Evolutionary conservation across 1,140 invertebrate genomes (phyloP).

Genomic region (Metaphire vulgaris): DNA sequence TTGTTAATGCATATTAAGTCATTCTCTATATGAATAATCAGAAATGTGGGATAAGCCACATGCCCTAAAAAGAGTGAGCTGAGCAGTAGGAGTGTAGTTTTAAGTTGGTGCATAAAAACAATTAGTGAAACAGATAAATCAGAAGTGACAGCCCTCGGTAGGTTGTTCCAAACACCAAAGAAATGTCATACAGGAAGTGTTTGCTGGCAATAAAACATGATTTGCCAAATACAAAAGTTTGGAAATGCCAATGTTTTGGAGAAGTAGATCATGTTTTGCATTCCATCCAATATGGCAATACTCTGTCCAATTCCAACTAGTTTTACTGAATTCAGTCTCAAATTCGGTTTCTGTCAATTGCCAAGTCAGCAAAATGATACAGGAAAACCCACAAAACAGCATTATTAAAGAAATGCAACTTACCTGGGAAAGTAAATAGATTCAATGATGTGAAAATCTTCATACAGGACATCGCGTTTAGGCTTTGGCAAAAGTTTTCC

Average conservation of each 20-base stretch:
- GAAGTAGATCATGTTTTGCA: slow-evolving; percentile 92
- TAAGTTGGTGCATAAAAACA: too few relatives aligned
- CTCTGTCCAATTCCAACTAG: slow-evolving; percentile 69
- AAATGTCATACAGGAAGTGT: too few relatives aligned
- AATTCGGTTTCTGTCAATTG: slow-evolving; percentile 72
- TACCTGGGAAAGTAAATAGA: slow-evolving; percentile 19
- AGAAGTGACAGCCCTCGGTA: too few relatives aligned
- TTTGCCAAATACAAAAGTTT: slow-evolving; percentile 56
- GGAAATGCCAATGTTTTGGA: slow-evolving; percentile 99
- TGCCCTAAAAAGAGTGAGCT: too few relatives aligned
- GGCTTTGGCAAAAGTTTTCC: slow-evolving; percentile 60
- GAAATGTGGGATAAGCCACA: too few relatives aligned
- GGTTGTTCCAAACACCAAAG: too few relatives aligned
- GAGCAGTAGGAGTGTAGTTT: too few relatives aligned
- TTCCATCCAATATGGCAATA: slow-evolving; percentile 46
- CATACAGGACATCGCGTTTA: slow-evolving; percentile 94
- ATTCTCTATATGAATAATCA: too few relatives aligned
- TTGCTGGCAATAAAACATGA: too few relatives aligned
- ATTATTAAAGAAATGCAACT: too few relatives aligned
- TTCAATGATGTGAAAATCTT: slow-evolving; percentile 99
- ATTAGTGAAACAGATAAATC: too few relatives aligned
- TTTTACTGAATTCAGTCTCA: slow-evolving; percentile 96
- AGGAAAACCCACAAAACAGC: not conserved
- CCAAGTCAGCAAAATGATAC: not conserved
- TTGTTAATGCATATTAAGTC: too few relatives aligned